Conservation (phyloP, 2,113 vertebrate species). For the Saccopteryx leptura region DNA sequence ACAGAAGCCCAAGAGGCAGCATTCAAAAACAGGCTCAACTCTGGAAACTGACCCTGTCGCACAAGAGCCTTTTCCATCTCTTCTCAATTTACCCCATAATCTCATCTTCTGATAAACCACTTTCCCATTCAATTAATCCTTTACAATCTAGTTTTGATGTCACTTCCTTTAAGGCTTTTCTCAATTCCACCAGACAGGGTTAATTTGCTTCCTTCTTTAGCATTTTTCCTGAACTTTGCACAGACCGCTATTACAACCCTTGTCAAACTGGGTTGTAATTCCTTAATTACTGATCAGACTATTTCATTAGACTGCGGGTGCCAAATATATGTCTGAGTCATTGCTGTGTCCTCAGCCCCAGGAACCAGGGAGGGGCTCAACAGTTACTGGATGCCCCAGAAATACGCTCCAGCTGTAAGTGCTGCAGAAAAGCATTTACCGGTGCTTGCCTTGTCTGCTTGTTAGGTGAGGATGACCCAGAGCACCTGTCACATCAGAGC, state of each 20-base stretch:
- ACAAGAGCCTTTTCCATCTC: background rate
- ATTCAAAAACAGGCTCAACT: background rate
- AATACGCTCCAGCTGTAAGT: background rate
- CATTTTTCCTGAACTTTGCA: conserved; percentile 43
- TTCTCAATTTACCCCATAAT: background rate
- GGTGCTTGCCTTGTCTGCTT: background rate
- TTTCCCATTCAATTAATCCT: background rate
- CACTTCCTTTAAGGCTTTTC: conserved; percentile 7
- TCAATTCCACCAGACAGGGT: background rate
- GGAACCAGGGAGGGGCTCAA: background rate
- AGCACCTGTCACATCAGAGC: background rate
- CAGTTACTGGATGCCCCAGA: background rate
- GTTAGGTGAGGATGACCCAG: background rate
- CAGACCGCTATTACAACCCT: background rate
- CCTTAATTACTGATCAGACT: conserved; percentile 60
- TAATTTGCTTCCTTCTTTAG: conserved; percentile 1
- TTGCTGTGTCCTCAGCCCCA: background rate
- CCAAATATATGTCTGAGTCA: conserved; percentile 61
- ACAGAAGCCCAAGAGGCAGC: background rate
- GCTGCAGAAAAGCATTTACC: background rate
- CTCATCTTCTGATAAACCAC: background rate
- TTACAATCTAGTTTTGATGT: background rate
- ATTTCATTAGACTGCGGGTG: conserved; percentile 10
- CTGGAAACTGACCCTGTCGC: background rate
- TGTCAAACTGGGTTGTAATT: conserved; percentile 20